Evolutionary conservation across 2,113 vertebrate genomes (phyloP), one percentile per base, ranked within the genome.

Genomic region (Neogobius melanostomus): DNA sequence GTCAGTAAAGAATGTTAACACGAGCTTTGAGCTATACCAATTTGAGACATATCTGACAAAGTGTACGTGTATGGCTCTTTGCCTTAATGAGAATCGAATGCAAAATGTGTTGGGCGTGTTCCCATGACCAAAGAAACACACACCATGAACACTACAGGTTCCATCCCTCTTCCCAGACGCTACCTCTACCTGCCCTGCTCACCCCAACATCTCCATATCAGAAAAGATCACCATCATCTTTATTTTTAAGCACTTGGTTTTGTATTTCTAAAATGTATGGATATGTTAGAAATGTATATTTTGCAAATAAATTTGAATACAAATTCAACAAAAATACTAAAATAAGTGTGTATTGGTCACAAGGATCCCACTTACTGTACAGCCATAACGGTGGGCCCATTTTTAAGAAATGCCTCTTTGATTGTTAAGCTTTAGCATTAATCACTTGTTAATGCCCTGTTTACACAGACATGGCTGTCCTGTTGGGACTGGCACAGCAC

Each of bases 261-360:
- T 94, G 88, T 93, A 92, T 91, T 89, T 79, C 78, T 92, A 91
- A 92, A 86, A 91, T 82, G 90, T 91, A 92, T 89, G 74, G 87
- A 89, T 82, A 91, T 90, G 88, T 89, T 91, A 86, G 87, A 86
- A 91, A 90, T 90, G 86, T 93, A 90, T 94, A 91, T 94, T 93
- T 93, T 93, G 68, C 81, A 81, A 88, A 82, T 72, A 89, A 91
- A 89, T 84, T 84, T 74, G 64, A 81, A 79, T 86, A 85, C 87
- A 87, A 81, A 81, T 79, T 76, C 75, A 79, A 80, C 78, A 50
- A 81, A 85, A 82, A 72, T 11, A 70, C 68, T 14, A 42, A 59
- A 59, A 59, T 12, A 72, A 75, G 79, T 64, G 66, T 75, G 67
- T 66, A 74, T 69, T 62, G 75, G 65, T 59, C 15, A 56, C 70